A percentile compares a stretch with the other conserved stretches of the same genome.
phyloP scores from a whole-genome alignment of 1,140 invertebrate genomes.

The Oedothorax gibbosus region DNA sequence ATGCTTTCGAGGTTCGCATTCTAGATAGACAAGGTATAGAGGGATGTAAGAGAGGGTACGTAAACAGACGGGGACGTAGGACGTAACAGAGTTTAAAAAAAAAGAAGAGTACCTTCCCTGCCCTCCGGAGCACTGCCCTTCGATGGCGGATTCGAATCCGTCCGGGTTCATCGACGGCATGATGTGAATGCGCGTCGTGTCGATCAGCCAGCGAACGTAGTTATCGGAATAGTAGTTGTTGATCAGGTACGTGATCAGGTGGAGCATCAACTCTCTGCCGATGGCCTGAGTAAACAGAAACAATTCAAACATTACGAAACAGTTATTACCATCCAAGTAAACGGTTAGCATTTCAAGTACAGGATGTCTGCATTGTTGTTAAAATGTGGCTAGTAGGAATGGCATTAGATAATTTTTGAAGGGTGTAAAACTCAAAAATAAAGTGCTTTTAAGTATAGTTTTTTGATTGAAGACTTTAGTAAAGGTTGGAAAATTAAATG shows the following conservation, averaged over 20 bases:
- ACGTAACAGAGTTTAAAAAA: too few species aligned
- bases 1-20: too few species aligned
- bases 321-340: neutral
- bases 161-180: constrained; percentile 85
- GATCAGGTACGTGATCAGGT: constrained; percentile 88
- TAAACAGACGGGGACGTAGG: too few species aligned
- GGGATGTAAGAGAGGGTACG: too few species aligned
- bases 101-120: constrained; percentile 77
- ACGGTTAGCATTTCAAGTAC: neutral
- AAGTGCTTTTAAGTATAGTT: too few species aligned
- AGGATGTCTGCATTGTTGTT: too few species aligned
- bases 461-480: too few species aligned
- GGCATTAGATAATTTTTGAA: too few species aligned
- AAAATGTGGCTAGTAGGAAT: too few species aligned
- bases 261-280: constrained; percentile 85
- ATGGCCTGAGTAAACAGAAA: constrained; percentile 76
- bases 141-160: constrained; percentile 85
- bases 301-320: neutral
- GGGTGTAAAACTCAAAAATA: too few species aligned
- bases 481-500: too few species aligned
- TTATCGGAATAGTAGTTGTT: constrained; percentile 83
- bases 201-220: constrained; percentile 86
- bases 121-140: constrained; percentile 87
- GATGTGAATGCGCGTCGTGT: constrained; percentile 91
- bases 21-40: too few species aligned